Evolutionary conservation across 2,797 vertebrate species (phyloP), one percentile per base, ranked within the genome.

Genomic region (Knipowitschia caucasica): DNA sequence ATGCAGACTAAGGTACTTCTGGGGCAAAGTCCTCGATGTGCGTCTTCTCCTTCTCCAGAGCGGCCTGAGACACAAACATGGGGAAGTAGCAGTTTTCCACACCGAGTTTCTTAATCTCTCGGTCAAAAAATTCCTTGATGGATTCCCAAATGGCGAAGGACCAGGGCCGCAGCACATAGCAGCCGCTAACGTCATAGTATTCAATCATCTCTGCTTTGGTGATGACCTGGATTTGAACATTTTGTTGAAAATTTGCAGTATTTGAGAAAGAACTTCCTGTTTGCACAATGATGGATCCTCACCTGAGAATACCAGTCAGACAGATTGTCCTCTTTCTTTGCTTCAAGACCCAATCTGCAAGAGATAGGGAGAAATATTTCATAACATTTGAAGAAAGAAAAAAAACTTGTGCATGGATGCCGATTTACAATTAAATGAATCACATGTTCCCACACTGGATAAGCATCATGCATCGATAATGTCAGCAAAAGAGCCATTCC

Each of bases 21-120:
- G 96, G 96, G 49, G 97, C 95, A 73, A 99, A 98, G 85, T 98
- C 96, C 46, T 86, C 94, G 18, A 99, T 90, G 67, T 99, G 96
- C 4, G 78, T 85, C 78, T 97, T 97, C 69, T 99, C 97, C 58
- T 90, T 99, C 87, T 99, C 95, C 17, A 99, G 75, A 0, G 96
- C 96, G 4, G 93, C 92, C 82, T 99, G 96, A 45, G 97, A 99
- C 50, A 99, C 96, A 7, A 99, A 99, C 90, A 99, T 98, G 65
- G 96, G 97, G 85, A 99, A 99, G 83, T 99, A 99, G 85, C 96
- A 98, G 89, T 99, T 99, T 84, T 99, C 97, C 68, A 99, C 94
- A 8, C 97, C 96, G 29, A 98, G 82, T 70, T 95, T 98, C 86
- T 90, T 99, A 65, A 99, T 99, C 82, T 95, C 94, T 3, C 66